These are phyloP conservation scores for Riptortus pedestris DNA, from an alignment of 1,140 invertebrate species.

Conservation along the genomic window DNA sequence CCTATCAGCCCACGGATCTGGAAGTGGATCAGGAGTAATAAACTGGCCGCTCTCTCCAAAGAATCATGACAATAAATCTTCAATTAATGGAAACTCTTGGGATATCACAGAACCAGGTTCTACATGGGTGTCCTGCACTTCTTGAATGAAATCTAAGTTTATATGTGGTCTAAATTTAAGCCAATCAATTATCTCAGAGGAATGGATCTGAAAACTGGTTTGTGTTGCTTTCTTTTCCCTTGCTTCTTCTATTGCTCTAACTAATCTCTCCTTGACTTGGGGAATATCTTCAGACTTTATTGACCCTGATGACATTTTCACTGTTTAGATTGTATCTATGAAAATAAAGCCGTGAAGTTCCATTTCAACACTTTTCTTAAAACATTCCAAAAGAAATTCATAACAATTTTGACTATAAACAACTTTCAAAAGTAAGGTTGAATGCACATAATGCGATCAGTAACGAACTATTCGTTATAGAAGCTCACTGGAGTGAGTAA, in stretches of 20 bases:
- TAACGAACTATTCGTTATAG: no score
- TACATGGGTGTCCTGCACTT: background rate
- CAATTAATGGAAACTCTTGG: slow-evolving; percentile 74
- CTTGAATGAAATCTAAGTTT: background rate
- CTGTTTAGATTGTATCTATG: no score
- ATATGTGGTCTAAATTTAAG: background rate
- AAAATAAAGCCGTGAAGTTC: no score
- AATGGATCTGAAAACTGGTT: background rate
- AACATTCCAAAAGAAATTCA: no score
- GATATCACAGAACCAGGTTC: background rate
- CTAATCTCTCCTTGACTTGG: background rate
- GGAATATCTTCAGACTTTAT: background rate
- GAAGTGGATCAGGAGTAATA: slow-evolving; percentile 48
- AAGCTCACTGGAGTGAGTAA: no score
- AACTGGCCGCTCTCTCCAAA: slow-evolving; percentile 64
- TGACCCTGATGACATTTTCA: background rate
- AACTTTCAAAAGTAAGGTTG: no score
- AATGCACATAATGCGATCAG: no score
- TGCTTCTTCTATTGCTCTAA: slow-evolving; percentile 1
- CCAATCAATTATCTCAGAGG: background rate
- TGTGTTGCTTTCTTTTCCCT: background rate
- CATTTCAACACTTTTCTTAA: no score
- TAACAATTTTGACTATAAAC: no score
- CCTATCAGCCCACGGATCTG: slow-evolving; percentile 36
- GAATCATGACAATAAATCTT: slow-evolving; percentile 74